Conservation (phyloP, 2,113 vertebrate species). For the Puffinus mauretanicus region DNA sequence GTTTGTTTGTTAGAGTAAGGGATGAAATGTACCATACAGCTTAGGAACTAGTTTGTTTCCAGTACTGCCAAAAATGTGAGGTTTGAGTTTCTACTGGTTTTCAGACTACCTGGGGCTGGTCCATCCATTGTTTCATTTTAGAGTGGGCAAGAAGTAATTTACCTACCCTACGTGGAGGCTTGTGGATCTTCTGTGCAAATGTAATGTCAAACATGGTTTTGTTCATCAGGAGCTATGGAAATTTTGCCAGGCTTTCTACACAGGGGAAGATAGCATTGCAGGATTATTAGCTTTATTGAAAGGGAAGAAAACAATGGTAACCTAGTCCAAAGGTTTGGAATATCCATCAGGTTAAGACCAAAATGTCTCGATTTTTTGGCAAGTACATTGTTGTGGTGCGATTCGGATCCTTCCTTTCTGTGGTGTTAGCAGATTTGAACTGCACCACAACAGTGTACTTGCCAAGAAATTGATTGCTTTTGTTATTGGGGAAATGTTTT, state of each 20-base stretch:
- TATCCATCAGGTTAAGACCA: not conserved
- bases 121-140: not conserved
- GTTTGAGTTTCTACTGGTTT: not conserved
- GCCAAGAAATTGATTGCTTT: conserved; percentile 59
- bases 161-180: not conserved
- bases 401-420: not conserved
- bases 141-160: not conserved
- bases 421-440: not conserved
- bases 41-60: not conserved
- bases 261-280: not conserved
- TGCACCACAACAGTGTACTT: not conserved
- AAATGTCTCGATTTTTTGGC: conserved; percentile 51
- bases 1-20: not conserved
- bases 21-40: not conserved
- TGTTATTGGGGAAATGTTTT: conserved; percentile 63
- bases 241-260: not conserved
- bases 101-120: not conserved
- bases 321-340: not conserved
- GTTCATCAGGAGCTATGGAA: not conserved
- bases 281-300: not conserved
- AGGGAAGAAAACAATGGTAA: not conserved
- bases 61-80: not conserved
- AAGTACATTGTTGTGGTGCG: not conserved
- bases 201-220: not conserved
- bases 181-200: not conserved